Evolutionary conservation across 2,888 invertebrate species (phyloP).

Genomic region (Drosophila mettleri): DNA sequence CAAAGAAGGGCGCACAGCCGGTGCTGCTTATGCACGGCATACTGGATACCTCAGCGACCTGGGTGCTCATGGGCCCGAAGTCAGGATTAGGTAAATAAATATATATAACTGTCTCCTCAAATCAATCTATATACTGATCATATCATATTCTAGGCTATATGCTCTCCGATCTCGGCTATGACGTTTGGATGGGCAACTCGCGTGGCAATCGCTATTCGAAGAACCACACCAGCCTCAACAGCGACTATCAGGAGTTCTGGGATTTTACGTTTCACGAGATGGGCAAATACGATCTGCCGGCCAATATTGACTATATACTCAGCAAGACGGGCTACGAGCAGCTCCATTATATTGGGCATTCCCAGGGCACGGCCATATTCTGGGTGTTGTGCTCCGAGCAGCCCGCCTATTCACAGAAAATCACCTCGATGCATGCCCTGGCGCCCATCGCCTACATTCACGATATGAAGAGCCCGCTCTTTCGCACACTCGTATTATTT

Average conservation of each 20-base stretch:
- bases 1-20: conserved; percentile 86
- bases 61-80: conserved; percentile 90
- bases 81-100: conserved; percentile 87
- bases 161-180: conserved; percentile 84
- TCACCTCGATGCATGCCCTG: conserved; percentile 86
- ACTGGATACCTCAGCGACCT: conserved; percentile 90
- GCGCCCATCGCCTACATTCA: conserved; percentile 87
- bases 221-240: conserved; percentile 83
- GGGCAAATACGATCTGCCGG: conserved; percentile 91
- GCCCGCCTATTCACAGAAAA: conserved; percentile 86
- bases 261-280: conserved; percentile 90
- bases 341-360: conserved; percentile 93
- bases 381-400: conserved; percentile 86
- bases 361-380: conserved; percentile 88
- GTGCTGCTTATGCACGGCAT: conserved; percentile 90
- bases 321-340: conserved; percentile 87
- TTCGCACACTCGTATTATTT: conserved; percentile 82
- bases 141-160: conserved; percentile 83
- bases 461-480: conserved; percentile 85
- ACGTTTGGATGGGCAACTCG: conserved; percentile 85
- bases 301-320: conserved; percentile 91
- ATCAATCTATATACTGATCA: neutral
- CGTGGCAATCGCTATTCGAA: conserved; percentile 85
- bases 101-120: fast-evolving
- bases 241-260: conserved; percentile 86